Evolutionary conservation across 2,888 invertebrate species (phyloP), one percentile per base, ranked within the genome.

Genomic region (Epistrophella euchroma): DNA sequence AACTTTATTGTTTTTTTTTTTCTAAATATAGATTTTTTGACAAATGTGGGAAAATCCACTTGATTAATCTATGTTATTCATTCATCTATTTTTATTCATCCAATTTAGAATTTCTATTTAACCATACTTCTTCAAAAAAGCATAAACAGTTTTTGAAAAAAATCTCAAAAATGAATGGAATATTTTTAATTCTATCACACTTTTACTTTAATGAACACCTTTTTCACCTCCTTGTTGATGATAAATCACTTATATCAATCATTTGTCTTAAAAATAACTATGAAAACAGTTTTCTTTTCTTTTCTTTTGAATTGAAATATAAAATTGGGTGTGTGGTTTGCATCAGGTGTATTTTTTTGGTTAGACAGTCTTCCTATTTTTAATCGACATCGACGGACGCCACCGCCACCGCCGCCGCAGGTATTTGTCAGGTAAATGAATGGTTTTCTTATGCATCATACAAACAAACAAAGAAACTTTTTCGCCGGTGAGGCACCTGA

Each of bases 21-120:
- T 78, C 72, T 78, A 82, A 82, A 72, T 68, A 32, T 76, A 81
- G 80, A 75, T 32, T 11, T 11, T 32, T 72, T 72, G 71, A 77
- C 71, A 71, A 47, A 62, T 17, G 66, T 66, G 66, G 66, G 66
- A 66, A 66, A 66, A 66, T 47, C 66, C 66, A 47, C 66, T 66
- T 66, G 32, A 17, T 35, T 58, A 45, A 19, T 45, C 45, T 32
- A 1, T 32, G 35, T 15, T 66, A 66, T 32, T 66, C 66, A 66
- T 19, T 15, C 4, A 19, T 66, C 66, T 66, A 66, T 66, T 66
- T 66, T 66, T 66, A 35, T 66, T 47, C 32, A 66, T 47, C n/a
- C 7, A 7, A 52, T 52, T 52, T 22, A 0, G 6, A 50, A 50
- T 17, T 45, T 17, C 10, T 2, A 17, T 45, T 17, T 19, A 47